Base-by-base conservation (phyloP, 2,888 invertebrate species). In the Aelia acuminata region DNA sequence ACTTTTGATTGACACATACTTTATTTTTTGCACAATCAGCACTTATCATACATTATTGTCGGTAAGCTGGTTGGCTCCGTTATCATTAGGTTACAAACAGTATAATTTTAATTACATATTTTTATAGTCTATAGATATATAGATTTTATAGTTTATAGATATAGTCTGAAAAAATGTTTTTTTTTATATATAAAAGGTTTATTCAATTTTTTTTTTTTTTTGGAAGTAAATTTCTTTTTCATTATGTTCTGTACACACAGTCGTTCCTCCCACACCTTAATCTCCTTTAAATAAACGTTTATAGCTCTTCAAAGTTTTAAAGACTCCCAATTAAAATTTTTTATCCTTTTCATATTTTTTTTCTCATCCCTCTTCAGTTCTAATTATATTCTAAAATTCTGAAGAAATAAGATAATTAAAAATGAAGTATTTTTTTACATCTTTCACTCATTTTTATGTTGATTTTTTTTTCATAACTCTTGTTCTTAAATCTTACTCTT, bases 1-100 rank as follows among this genome's bases (percentile, higher is more conserved):
- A 97, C 93, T 95, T 96, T 92, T 95, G 95, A 92, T 95, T 95
- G 90, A 96, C 94, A 92, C 97, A 97, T 85, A 96, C 95, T 92
- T 94, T 94, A 91, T 96, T 94, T 90, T 95, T 94, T 89, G 95
- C 93, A 92, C 97, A 97, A 92, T 96, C 96, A 0, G 96, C 95
- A 92, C 96, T 96, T 90, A 96, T 94, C 90, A 96, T 94, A 92
- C 96, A 96, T 93, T 96, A 96, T 4, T 96, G 96, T 91, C 95
- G 94, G 92, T 96, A 96, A 90, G 94, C 94, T 43, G 96, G 96
- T 70, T 97, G 96, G 88, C 95, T 89, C 96, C 96, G 90, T 95
- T 93, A 92, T 95, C 96, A 90, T 95, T 94, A 89, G 94, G 94
- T 91, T 95, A n/a, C n/a, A n/a, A n/a, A n/a, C n/a, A n/a, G n/a